Evolutionary conservation across 2,797 vertebrate species (phyloP).

Genomic region (Rhabdomys pumilio): DNA sequence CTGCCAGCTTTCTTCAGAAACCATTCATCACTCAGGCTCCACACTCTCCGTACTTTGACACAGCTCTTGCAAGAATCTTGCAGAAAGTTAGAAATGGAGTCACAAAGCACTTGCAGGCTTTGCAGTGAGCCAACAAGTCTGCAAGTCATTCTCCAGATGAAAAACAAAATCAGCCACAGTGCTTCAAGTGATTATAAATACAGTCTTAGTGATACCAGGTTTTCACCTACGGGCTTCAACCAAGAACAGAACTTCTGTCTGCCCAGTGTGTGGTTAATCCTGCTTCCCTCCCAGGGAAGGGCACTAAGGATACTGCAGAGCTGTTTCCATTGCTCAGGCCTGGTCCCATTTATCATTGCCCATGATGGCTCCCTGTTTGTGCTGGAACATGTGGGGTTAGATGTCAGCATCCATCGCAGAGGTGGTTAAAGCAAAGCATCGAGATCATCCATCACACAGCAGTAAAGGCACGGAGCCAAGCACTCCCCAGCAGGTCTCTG

Average conservation of each 20-base stretch:
- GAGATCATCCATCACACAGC: neutral
- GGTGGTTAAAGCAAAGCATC: neutral
- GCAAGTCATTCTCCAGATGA: constrained; percentile 78
- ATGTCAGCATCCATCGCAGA: rapidly evolving
- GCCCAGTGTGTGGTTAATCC: rapidly evolving
- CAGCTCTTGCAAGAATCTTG: constrained; percentile 24
- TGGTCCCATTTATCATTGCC: neutral
- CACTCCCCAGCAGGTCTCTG: neutral
- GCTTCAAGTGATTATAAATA: constrained; percentile 55
- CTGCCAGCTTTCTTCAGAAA: neutral
- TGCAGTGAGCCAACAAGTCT: constrained; percentile 57
- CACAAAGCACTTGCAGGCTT: constrained; percentile 62
- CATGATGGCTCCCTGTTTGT: neutral
- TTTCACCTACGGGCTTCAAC: neutral
- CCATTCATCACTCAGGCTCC: neutral
- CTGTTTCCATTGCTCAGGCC: neutral
- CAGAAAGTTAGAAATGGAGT: neutral
- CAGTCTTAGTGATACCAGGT: constrained; percentile 50
- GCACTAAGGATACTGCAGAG: rapidly evolving
- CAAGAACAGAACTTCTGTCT: neutral
- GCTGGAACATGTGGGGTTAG: rapidly evolving
- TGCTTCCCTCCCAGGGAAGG: rapidly evolving
- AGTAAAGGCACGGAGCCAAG: neutral
- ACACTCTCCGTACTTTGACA: constrained; percentile 18
- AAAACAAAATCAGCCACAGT: constrained; percentile 59